phyloP scores from a whole-genome alignment of 2,888 invertebrate species.

The Sialis fuliginosa region DNA sequence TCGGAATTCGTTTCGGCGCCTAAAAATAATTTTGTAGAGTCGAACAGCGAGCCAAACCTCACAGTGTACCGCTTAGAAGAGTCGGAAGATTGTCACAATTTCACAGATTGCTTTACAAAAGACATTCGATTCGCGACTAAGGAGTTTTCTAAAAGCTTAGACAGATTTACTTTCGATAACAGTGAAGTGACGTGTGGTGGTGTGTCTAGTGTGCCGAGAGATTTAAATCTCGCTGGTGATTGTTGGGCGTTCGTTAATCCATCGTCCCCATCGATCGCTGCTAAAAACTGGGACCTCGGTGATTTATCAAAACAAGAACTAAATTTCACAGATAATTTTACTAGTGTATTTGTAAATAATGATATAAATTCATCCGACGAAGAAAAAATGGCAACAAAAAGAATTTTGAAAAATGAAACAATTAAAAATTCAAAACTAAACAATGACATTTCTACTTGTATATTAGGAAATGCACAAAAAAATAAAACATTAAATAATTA shows the following conservation, averaged over 20 bases:
- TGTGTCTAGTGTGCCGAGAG: conserved; percentile 42
- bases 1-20: conserved; percentile 14
- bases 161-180: conserved; percentile 8
- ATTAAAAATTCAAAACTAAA: background rate
- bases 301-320: conserved; percentile 15
- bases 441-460: background rate
- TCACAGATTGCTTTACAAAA: background rate
- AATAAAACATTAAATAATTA: no score
- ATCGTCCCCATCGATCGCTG: conserved; percentile 19
- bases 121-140: background rate
- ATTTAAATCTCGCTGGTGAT: conserved; percentile 38
- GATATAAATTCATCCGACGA: background rate
- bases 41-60: conserved; percentile 25
- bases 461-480: background rate
- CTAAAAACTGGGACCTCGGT: conserved; percentile 24
- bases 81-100: conserved; percentile 6
- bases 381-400: background rate
- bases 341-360: background rate
- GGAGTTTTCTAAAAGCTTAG: background rate
- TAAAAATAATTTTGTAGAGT: conserved; percentile 21
- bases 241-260: conserved; percentile 8
- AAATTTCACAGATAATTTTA: background rate
- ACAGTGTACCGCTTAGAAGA: conserved; percentile 13
- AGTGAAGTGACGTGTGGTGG: conserved; percentile 34
- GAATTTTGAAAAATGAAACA: background rate